Conservation (phyloP, 2,797 vertebrate species). For the Smutsia temminckii region DNA sequence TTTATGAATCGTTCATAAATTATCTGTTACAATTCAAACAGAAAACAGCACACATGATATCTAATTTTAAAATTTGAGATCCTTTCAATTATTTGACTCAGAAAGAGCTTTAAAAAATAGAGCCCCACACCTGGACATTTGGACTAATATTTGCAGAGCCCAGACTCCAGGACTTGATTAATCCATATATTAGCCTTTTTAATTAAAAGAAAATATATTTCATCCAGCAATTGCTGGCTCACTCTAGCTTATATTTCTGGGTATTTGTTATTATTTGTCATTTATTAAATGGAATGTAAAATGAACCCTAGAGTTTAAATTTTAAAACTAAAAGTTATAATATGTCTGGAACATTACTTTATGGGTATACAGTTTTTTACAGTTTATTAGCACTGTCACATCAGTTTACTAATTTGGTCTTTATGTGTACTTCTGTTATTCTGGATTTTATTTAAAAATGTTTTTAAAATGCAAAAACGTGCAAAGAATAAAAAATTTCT, state of each 20-base stretch:
- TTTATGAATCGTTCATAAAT: not conserved
- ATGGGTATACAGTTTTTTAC: not conserved
- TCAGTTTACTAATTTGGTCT: slow-evolving; percentile 17
- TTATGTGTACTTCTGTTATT: not conserved
- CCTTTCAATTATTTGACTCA: not conserved
- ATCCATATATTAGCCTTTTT: not conserved
- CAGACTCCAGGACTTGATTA: not conserved
- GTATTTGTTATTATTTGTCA: not conserved
- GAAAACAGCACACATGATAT: not conserved
- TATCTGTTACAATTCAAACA: not conserved
- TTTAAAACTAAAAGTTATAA: not conserved
- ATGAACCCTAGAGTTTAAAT: not conserved
- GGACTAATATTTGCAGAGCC: not conserved
- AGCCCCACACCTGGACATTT: not conserved
- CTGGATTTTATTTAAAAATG: not conserved
- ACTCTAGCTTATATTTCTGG: not conserved
- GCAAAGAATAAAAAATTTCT: not conserved
- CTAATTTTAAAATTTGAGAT: not conserved
- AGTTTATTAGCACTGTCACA: not conserved
- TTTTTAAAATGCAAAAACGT: not conserved
- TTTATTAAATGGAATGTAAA: not conserved
- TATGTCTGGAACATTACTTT: not conserved
- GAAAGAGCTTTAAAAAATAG: not conserved
- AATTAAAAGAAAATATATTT: not conserved
- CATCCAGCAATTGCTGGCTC: not conserved